Evolutionary conservation across 2,888 invertebrate species (phyloP).

Genomic region (Perizoma flavofasciatum): DNA sequence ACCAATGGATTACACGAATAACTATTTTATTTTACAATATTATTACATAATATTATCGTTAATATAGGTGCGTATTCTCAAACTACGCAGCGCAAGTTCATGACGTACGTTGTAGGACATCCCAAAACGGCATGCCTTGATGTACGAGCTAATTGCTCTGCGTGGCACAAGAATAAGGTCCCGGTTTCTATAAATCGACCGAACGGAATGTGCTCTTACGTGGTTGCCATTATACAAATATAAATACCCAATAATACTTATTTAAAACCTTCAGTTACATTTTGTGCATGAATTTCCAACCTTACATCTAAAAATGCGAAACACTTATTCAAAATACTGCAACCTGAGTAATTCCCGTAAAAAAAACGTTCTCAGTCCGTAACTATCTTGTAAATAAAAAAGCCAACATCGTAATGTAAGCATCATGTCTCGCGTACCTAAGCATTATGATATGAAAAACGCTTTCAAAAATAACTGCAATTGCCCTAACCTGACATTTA

Average conservation of each 20-base stretch:
- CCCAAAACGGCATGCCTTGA: too few species aligned
- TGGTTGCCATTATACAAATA: conserved; percentile 65
- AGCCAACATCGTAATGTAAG: conserved; percentile 55
- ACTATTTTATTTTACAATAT: conserved; percentile 58
- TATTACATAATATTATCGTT: conserved; percentile 51
- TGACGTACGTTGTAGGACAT: not conserved
- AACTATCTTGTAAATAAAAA: conserved; percentile 14
- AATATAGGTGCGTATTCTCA: conserved; percentile 44
- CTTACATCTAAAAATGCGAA: conserved; percentile 63
- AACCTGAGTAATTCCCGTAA: conserved; percentile 16
- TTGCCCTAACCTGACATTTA: conserved; percentile 25
- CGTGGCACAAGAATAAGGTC: conserved; percentile 7
- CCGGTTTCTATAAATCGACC: conserved; percentile 53
- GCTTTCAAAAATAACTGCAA: conserved; percentile 17
- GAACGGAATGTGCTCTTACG: conserved; percentile 80
- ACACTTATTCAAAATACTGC: conserved; percentile 31
- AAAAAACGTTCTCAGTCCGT: conserved; percentile 13
- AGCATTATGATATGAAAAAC: conserved; percentile 30
- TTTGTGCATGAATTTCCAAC: conserved; percentile 70
- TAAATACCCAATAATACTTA: conserved; percentile 61
- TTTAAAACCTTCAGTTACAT: conserved; percentile 64
- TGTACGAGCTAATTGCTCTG: not conserved
- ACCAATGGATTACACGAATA: conserved; percentile 49
- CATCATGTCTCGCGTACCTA: conserved; percentile 41
- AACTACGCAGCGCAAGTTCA: conserved; percentile 3